Evolutionary conservation across 2,888 invertebrate genomes (phyloP).

Genomic region (Antheraea yamamai): DNA sequence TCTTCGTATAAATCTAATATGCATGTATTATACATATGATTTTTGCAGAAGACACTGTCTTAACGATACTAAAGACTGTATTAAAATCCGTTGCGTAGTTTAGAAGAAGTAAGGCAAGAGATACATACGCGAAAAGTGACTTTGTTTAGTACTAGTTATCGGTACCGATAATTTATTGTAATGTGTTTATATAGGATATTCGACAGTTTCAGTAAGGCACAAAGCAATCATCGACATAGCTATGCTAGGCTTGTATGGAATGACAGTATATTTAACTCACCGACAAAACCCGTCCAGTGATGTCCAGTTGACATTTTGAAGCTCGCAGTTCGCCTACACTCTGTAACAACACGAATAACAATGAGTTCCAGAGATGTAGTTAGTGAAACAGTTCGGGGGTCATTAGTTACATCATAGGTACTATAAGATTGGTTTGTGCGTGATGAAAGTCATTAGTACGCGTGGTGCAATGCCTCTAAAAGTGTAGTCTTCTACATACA

Average conservation of each 20-base stretch:
- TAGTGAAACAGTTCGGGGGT: background rate
- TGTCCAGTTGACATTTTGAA: conserved; percentile 31
- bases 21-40: no score
- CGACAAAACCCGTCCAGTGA: conserved; percentile 54
- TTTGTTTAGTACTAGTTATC: no score
- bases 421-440: background rate
- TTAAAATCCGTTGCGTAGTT: no score
- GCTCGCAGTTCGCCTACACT: conserved; percentile 12
- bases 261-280: conserved; percentile 46
- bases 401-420: background rate
- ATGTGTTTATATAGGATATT: no score
- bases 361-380: background rate
- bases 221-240: conserved; percentile 8
- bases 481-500: background rate
- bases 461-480: background rate
- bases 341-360: conserved; percentile 20
- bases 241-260: conserved; percentile 18
- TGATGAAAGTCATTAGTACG: background rate
- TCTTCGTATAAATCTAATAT: no score
- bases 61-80: no score
- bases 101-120: no score
- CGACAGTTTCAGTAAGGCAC: no score
- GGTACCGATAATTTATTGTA: no score
- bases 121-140: no score
- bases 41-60: no score